A percentile compares a stretch with the other conserved stretches of the same genome.
phyloP scores from a whole-genome alignment of 2,797 vertebrate genomes.

The Carcharodon carcharias region DNA sequence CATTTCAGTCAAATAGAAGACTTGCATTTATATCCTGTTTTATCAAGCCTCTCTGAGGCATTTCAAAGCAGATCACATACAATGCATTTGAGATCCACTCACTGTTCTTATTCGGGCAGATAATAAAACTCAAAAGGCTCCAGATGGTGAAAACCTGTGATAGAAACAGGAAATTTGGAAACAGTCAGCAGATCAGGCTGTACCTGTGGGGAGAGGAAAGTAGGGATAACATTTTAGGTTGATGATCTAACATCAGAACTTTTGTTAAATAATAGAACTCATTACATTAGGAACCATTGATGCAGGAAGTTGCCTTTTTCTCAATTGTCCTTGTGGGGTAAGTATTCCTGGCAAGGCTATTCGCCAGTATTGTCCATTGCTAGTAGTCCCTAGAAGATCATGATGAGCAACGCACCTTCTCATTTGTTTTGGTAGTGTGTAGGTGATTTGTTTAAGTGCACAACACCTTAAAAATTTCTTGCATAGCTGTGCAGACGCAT shows the following conservation, averaged over 20 bases:
- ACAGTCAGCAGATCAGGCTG: not conserved
- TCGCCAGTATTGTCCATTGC: not conserved
- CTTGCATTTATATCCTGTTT: not conserved
- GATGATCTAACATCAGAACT: no score
- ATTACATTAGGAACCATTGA: not conserved
- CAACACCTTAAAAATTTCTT: no score
- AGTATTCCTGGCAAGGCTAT: not conserved
- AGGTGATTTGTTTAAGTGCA: not conserved
- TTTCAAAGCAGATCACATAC: not conserved
- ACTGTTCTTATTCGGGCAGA: not conserved
- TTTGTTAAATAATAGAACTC: not conserved
- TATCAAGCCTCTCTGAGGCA: not conserved
- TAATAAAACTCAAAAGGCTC: not conserved
- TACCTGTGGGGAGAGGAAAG: not conserved
- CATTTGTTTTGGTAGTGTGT: not conserved
- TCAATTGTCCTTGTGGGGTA: not conserved
- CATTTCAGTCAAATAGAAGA: not conserved
- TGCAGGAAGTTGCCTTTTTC: not conserved
- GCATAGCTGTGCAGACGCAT: no score
- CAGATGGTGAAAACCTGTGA: not conserved
- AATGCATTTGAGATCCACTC: not conserved
- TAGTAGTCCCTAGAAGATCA: not conserved
- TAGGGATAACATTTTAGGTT: no score
- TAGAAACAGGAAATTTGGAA: not conserved
- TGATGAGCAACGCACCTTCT: no score